Conservation (phyloP, 2,797 vertebrate genomes). For the Hafferia zeledoni region DNA sequence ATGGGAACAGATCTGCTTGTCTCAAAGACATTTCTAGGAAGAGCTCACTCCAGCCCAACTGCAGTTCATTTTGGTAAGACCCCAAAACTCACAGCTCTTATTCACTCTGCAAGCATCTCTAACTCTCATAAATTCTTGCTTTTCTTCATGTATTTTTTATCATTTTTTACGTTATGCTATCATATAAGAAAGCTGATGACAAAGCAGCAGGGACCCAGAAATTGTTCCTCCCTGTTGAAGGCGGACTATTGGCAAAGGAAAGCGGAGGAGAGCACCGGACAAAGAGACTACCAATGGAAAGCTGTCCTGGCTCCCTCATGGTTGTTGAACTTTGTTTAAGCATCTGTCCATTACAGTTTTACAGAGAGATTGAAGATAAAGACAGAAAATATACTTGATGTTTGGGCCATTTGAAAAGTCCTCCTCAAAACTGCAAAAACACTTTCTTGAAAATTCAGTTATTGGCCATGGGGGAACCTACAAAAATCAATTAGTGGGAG, state of each 20-base stretch:
- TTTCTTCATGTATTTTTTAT: not conserved
- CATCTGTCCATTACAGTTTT: not conserved
- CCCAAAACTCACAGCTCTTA: not conserved
- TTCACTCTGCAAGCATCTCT: not conserved
- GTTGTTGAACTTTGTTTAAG: not conserved
- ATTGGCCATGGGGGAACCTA: not conserved
- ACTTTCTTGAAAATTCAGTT: not conserved
- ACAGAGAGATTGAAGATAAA: not conserved
- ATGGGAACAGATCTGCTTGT: not conserved
- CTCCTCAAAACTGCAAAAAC: not conserved
- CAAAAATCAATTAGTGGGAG: not conserved
- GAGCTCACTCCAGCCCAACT: not conserved
- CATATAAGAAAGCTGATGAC: not conserved
- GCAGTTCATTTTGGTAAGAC: not conserved
- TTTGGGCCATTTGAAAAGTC: not conserved
- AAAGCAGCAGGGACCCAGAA: not conserved
- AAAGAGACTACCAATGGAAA: not conserved
- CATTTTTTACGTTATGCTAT: not conserved
- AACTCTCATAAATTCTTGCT: not conserved
- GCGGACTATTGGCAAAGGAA: not conserved
- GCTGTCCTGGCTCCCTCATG: rapidly evolving
- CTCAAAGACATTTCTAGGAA: not conserved
- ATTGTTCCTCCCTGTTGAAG: not conserved
- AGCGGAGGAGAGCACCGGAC: not conserved
- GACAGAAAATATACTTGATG: not conserved